Conservation (phyloP, 2,797 vertebrate genomes). For the Natrix natrix region DNA sequence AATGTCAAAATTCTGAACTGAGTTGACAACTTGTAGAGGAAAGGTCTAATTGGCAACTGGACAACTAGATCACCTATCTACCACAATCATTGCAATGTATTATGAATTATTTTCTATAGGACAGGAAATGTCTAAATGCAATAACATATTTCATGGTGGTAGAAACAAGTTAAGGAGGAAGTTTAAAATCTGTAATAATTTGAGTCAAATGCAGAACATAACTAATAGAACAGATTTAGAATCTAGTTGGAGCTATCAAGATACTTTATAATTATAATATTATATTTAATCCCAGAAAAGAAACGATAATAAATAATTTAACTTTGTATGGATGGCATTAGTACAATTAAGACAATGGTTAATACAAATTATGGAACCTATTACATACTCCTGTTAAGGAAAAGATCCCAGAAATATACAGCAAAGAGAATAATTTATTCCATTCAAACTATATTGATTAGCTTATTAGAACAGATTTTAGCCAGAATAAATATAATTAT, state of each 20-base stretch:
- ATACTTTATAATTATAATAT: neutral
- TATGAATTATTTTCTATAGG: neutral
- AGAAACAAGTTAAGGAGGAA: neutral
- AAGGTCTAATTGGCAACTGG: neutral
- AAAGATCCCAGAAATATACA: neutral
- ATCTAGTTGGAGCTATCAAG: neutral
- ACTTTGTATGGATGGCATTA: neutral
- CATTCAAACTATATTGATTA: neutral
- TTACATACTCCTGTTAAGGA: neutral
- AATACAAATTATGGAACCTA: neutral
- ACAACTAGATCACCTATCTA: neutral
- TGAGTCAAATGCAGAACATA: neutral
- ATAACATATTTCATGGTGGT: neutral
- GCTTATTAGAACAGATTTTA: neutral
- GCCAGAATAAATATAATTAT: neutral
- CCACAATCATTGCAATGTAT: neutral
- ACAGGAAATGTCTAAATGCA: neutral
- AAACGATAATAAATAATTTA: neutral
- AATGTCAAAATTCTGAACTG: neutral
- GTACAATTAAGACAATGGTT: neutral
- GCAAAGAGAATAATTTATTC: neutral
- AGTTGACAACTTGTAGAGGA: neutral
- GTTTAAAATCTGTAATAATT: neutral
- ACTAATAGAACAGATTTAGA: neutral
- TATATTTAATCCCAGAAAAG: neutral